phyloP scores from a whole-genome alignment of 1,140 invertebrate species.

The Globodera rostochiensis region DNA sequence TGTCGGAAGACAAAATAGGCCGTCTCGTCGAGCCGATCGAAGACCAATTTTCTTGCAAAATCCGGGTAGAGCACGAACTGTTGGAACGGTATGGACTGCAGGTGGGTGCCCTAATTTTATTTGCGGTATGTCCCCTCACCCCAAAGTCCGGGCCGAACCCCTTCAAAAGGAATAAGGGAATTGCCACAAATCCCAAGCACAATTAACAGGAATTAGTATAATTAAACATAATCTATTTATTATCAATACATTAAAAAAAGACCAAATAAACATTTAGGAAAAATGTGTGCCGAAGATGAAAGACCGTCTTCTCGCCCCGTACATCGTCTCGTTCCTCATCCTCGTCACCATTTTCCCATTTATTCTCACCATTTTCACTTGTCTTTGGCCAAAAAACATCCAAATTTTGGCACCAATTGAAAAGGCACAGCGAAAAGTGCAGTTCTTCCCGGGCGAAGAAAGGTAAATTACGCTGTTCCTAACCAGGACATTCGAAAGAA shows the following conservation, averaged over 20 bases:
- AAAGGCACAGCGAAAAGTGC: constrained; percentile 19
- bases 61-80: constrained; percentile 20
- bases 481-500: background rate
- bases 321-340: constrained; percentile 29
- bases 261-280: constrained; percentile 16
- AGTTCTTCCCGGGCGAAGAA: constrained; percentile 10
- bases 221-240: background rate
- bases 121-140: no score
- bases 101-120: background rate
- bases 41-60: constrained; percentile 27
- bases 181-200: background rate
- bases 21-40: constrained; percentile 22
- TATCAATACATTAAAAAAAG: background rate
- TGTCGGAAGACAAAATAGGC: constrained; percentile 6
- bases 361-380: constrained; percentile 14
- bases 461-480: background rate
- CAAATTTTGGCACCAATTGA: constrained; percentile 13
- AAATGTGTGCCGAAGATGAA: constrained; percentile 32
- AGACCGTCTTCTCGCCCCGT: constrained; percentile 25
- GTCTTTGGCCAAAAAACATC: constrained; percentile 19
- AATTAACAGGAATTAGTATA: background rate
- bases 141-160: no score
- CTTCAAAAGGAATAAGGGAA: no score
- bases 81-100: constrained; percentile 30
- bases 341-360: constrained; percentile 27